These are phyloP conservation scores for Choloepus hoffmanni DNA, from an alignment of 2,113 vertebrate species.

Conservation along the genomic window DNA sequence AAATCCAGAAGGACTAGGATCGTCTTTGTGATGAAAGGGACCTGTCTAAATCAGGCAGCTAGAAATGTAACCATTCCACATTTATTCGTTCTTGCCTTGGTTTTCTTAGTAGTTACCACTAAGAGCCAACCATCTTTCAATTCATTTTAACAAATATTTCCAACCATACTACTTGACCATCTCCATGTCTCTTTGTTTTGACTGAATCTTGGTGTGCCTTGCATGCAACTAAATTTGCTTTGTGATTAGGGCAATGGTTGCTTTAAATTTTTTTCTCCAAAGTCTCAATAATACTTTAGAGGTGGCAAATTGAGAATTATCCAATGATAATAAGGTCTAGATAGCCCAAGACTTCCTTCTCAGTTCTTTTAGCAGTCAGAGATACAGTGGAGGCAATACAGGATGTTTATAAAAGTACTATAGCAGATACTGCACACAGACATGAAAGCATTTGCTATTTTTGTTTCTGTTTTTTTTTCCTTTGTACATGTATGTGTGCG, in stretches of 20 bases:
- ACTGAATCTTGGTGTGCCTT: background rate
- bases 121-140: background rate
- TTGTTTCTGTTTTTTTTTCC: no score
- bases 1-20: background rate
- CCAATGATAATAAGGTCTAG: background rate
- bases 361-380: background rate
- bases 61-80: background rate
- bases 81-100: background rate
- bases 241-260: background rate
- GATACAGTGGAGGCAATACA: background rate
- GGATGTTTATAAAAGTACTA: background rate
- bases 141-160: background rate
- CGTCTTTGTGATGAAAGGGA: background rate
- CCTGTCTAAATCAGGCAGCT: background rate
- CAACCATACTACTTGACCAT: background rate
- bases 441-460: background rate
- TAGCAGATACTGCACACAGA: background rate
- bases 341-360: background rate
- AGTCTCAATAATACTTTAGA: background rate
- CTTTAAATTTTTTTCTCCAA: conserved; percentile 36
- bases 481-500: background rate
- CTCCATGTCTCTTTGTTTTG: background rate
- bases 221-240: background rate
- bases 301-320: conserved; percentile 23
- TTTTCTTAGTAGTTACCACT: background rate